phyloP scores from a whole-genome alignment of 2,113 vertebrate species.

The Rhinoptilus africanus region DNA sequence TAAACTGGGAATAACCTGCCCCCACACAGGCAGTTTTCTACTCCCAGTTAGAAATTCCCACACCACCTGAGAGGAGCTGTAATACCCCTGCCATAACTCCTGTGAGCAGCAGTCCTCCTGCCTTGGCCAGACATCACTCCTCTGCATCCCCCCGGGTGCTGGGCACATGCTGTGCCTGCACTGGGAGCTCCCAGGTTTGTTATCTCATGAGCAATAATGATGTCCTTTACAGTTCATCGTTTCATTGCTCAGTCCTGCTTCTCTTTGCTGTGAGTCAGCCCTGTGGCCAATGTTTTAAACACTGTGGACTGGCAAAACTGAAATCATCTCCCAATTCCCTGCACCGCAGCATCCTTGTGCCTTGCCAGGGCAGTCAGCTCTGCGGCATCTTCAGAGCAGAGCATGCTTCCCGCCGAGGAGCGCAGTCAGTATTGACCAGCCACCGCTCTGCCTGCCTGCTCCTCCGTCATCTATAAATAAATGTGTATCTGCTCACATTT shows the following conservation, averaged over 20 bases:
- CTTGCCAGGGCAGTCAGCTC: background rate
- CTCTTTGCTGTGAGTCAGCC: background rate
- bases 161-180: background rate
- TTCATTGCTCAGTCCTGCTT: background rate
- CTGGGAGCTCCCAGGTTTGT: background rate
- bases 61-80: background rate
- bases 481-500: background rate
- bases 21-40: background rate
- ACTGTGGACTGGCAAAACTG: background rate
- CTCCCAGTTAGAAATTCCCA: background rate
- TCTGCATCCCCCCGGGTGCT: accelerated
- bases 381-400: background rate
- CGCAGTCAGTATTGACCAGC: background rate
- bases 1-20: background rate
- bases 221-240: background rate
- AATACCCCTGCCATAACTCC: background rate
- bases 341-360: background rate
- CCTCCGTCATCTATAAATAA: background rate
- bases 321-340: accelerated
- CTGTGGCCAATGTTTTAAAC: background rate
- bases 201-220: background rate
- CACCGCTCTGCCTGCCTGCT: background rate
- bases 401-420: accelerated
- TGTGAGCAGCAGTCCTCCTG: background rate
- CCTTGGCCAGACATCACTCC: background rate